Evolutionary conservation across 1,140 invertebrate species (phyloP), one percentile per base, ranked within the genome.

Genomic region (Mamestra configurata): DNA sequence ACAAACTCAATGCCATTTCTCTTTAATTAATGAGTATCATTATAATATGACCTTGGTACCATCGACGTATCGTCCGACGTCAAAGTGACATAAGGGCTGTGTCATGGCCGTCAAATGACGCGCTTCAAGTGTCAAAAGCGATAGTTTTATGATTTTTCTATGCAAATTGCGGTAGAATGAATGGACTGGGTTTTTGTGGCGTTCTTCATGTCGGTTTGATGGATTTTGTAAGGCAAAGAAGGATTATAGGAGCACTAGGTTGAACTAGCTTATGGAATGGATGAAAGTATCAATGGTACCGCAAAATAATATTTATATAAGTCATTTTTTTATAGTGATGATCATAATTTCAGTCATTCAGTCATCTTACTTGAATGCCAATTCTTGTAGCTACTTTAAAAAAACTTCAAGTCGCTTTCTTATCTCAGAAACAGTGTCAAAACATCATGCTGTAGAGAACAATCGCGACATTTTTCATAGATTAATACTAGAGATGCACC

Each of bases 101-200:
- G 37, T 75, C 53, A 59, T 37, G 37, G 55, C 31, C 51, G 43
- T 35, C 49, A 43, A 10, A 20, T 20, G 70, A 72, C 49, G 31
- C 27, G 49, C 15, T 7, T n/a, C 66, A 7, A 46, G 66, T 35
- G 66, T 70, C 66, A 49, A 70, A 70, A 6, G 13, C 4, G 40
- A 49, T 37, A 70, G 4, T 46, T 90, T 92, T 89, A 91, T 79
- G 83, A 59, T 68, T 75, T 86, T 79, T 37, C 55, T 77, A 92
- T 92, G 89, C 85, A 91, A 91, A 92, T 90, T 66, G 75, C 77
- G 64, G 43, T 51, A 27, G 81, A 89, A 90, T 86, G 79, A 79
- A 86, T 87, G 84, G 79, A 53, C 72, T 86, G 81, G 77, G 71
- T 61, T 81, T 76, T 73, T 64, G 82, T 86, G 83, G 84, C 87